phyloP scores from a whole-genome alignment of 2,888 invertebrate genomes.

The Lamellibrachia satsuma region DNA sequence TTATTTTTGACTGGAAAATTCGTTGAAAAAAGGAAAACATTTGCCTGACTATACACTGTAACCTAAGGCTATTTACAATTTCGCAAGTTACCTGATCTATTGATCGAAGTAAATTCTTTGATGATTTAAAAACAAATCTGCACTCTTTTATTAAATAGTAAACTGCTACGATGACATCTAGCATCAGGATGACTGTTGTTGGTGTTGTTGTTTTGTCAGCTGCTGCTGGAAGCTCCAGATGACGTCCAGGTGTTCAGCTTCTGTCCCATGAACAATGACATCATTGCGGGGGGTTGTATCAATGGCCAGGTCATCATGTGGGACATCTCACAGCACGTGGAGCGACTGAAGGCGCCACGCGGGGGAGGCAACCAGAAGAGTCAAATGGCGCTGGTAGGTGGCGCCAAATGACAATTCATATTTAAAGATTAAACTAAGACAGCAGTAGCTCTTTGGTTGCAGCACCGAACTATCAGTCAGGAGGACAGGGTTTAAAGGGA shows the following conservation, averaged over 20 bases:
- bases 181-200: too few species aligned
- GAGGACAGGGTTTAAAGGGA: too few species aligned
- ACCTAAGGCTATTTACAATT: too few species aligned
- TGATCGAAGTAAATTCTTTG: too few species aligned
- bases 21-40: too few species aligned
- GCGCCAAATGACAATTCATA: background rate
- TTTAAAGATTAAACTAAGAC: background rate
- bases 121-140: too few species aligned
- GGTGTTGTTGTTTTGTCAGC: constrained; percentile 44
- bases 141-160: too few species aligned
- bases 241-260: constrained; percentile 65
- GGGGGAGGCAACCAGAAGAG: constrained; percentile 47
- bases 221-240: constrained; percentile 65
- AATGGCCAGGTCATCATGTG: constrained; percentile 66
- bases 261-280: constrained; percentile 62
- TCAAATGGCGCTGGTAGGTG: constrained; percentile 21
- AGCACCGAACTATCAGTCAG: too few species aligned
- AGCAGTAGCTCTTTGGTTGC: background rate
- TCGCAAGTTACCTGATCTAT: too few species aligned
- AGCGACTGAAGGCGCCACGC: constrained; percentile 58
- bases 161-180: too few species aligned
- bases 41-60: too few species aligned
- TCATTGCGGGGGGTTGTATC: constrained; percentile 65
- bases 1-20: too few species aligned
- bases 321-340: constrained; percentile 63